phyloP scores from a whole-genome alignment of 2,797 vertebrate species.

The Anguilla megastoma region DNA sequence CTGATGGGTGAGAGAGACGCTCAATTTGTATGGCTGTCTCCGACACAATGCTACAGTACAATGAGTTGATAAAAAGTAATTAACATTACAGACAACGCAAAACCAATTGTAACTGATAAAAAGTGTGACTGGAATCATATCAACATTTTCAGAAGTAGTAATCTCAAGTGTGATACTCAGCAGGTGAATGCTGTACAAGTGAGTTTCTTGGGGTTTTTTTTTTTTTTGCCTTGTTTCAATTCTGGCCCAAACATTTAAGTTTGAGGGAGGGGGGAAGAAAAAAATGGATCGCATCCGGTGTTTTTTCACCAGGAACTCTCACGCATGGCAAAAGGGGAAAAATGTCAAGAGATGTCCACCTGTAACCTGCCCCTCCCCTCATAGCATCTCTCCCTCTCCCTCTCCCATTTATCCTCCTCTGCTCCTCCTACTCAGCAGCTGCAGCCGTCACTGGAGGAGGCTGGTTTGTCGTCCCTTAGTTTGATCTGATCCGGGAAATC shows the following conservation, averaged over 20 bases:
- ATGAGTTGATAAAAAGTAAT: background rate
- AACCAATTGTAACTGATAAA: background rate
- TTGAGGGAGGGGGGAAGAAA: background rate
- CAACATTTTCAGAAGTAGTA: constrained; percentile 2
- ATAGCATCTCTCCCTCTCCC: constrained; percentile 17
- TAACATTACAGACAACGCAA: background rate
- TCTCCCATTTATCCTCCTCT: background rate
- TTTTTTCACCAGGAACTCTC: background rate
- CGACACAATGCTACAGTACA: constrained; percentile 12
- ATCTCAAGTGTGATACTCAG: constrained; percentile 10
- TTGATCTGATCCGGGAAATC: constrained; percentile 62
- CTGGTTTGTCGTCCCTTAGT: constrained; percentile 50
- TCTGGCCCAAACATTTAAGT: constrained; percentile 15
- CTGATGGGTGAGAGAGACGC: constrained; percentile 7
- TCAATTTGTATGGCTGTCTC: constrained; percentile 9
- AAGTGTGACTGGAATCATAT: constrained; percentile 15
- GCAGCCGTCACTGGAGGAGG: constrained; percentile 46
- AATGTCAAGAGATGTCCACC: constrained; percentile 29
- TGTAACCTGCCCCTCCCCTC: constrained; percentile 18
- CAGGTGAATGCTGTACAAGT: constrained; percentile 8
- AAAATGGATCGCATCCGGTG: background rate
- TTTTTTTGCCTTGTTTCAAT: constrained; percentile 16
- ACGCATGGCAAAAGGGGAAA: background rate
- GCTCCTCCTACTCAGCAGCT: constrained; percentile 48
- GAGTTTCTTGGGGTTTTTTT: background rate